Evolutionary conservation across 2,113 vertebrate species (phyloP).

Genomic region (Chelonoidis abingdonii): DNA sequence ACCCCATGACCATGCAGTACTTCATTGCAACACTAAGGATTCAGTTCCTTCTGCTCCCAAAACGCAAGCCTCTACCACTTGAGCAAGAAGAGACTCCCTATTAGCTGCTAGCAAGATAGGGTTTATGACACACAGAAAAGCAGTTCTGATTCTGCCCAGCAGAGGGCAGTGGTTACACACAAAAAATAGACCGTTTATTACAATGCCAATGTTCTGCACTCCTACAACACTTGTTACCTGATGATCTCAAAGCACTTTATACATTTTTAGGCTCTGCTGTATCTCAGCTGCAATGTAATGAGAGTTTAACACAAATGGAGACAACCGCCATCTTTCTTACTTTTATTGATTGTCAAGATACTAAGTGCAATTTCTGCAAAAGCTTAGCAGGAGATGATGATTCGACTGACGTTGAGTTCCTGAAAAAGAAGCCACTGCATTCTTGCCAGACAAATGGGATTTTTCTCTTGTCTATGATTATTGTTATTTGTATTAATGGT

Average conservation of each 20-base stretch:
- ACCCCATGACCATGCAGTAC: neutral
- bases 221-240: neutral
- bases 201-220: neutral
- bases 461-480: neutral
- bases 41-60: neutral
- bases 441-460: rapidly evolving
- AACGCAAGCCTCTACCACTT: neutral
- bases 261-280: neutral
- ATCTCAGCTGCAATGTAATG: neutral
- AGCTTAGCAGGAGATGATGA: neutral
- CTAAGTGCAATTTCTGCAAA: neutral
- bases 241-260: neutral
- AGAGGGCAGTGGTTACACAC: neutral
- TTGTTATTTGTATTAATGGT: neutral
- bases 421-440: neutral
- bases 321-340: neutral
- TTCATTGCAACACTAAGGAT: neutral
- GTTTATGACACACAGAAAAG: neutral
- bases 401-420: too few relatives aligned
- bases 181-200: neutral
- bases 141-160: neutral
- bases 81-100: neutral
- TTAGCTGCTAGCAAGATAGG: neutral
- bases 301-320: neutral
- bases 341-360: neutral